Evolutionary conservation across 2,797 vertebrate genomes (phyloP).

Genomic region (Fistularia tabacaria): DNA sequence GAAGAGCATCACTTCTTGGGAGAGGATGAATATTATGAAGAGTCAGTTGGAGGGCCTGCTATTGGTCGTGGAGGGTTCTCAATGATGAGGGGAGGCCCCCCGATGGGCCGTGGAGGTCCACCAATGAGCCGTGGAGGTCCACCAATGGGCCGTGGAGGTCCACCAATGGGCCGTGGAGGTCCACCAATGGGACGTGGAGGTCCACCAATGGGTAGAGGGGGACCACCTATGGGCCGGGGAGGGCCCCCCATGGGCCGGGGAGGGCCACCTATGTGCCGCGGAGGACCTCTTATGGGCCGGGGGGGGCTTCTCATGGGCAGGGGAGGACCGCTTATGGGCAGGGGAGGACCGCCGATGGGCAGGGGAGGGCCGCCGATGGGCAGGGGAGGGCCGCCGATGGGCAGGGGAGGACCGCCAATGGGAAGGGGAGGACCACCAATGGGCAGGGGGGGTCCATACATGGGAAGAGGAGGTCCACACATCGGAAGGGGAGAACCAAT

Average conservation of each 20-base stretch:
- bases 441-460: slow-evolving; percentile 31
- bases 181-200: slow-evolving; percentile 15
- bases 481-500: slow-evolving; percentile 71
- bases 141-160: slow-evolving; percentile 15
- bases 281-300: slow-evolving; percentile 42
- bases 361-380: slow-evolving; percentile 19
- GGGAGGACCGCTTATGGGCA: slow-evolving; percentile 23
- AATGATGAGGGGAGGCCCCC: slow-evolving; percentile 31
- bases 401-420: slow-evolving; percentile 59
- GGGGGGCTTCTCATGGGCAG: slow-evolving; percentile 28
- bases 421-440: slow-evolving; percentile 37
- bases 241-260: slow-evolving; percentile 45
- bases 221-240: slow-evolving; percentile 58
- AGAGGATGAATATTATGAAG: slow-evolving; percentile 76
- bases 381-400: slow-evolving; percentile 61
- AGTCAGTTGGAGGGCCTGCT: slow-evolving; percentile 69
- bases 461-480: slow-evolving; percentile 46
- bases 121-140: neutral
- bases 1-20: slow-evolving; percentile 73
- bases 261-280: slow-evolving; percentile 25
- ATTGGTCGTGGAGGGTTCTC: slow-evolving; percentile 53
- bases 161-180: slow-evolving; percentile 16
- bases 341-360: slow-evolving; percentile 1
- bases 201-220: slow-evolving; percentile 25
- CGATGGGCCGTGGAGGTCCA: neutral